Percentiles rank a stretch among this genome's conserved stretches.
Evolutionary conservation across 2,113 vertebrate genomes (phyloP).

Genomic region (Coptodon rendalli): DNA sequence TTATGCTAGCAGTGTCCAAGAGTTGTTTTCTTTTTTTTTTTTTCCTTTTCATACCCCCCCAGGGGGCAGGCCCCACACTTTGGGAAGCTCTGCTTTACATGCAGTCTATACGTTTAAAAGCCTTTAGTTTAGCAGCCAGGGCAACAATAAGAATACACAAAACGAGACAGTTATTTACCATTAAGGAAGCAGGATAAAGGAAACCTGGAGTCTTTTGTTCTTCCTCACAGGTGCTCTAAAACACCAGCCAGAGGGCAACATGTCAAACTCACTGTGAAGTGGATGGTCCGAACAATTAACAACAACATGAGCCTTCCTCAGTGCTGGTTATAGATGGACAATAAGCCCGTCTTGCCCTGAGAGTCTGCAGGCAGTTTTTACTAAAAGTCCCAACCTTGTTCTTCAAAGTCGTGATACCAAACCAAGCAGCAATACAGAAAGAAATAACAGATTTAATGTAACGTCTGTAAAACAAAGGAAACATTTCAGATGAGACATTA

Average conservation of each 20-base stretch:
- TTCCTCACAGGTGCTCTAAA: neutral
- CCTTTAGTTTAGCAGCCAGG: neutral
- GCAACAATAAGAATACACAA: neutral
- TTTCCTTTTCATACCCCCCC: too few species aligned
- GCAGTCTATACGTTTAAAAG: neutral
- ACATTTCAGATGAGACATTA: neutral
- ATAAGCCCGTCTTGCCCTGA: neutral
- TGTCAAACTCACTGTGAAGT: neutral
- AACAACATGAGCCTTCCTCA: neutral
- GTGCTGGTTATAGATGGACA: neutral
- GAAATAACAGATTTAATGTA: neutral
- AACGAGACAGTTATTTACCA: neutral
- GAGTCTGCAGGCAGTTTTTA: neutral
- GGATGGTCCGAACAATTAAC: neutral
- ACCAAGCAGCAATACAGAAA: neutral
- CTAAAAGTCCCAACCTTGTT: neutral
- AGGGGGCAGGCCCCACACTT: too few species aligned
- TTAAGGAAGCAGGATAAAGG: neutral
- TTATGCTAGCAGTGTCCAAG: too few species aligned
- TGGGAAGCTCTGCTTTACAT: neutral
- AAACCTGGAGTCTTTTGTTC: neutral
- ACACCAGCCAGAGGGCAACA: neutral
- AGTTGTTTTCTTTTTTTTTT: too few species aligned
- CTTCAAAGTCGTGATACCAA: neutral
- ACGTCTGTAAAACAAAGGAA: neutral